phyloP scores from a whole-genome alignment of 2,888 invertebrate species.

The Hoplodrina ambigua region DNA sequence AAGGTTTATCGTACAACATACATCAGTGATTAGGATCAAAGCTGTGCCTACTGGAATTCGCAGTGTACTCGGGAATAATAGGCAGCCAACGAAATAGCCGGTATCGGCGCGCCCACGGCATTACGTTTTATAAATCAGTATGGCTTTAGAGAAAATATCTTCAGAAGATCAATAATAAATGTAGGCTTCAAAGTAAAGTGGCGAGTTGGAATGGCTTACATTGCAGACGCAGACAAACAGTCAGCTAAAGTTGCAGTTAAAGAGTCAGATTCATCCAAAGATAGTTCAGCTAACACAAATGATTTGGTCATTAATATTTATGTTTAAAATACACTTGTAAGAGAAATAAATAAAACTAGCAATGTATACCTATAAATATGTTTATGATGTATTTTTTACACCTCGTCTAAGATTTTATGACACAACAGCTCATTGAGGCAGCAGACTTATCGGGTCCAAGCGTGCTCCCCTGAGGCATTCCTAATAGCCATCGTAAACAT shows the following conservation, averaged over 20 bases:
- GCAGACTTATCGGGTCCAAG: neutral
- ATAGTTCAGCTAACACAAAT: too few relatives aligned
- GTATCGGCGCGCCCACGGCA: slow-evolving; percentile 50
- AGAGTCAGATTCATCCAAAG: too few relatives aligned
- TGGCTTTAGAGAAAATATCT: neutral
- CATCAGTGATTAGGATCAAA: slow-evolving; percentile 53
- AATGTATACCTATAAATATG: too few relatives aligned
- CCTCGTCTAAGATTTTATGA: too few relatives aligned
- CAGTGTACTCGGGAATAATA: slow-evolving; percentile 38
- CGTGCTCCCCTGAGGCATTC: slow-evolving; percentile 1
- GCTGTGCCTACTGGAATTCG: slow-evolving; percentile 55
- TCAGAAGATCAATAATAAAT: slow-evolving; percentile 32
- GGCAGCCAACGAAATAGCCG: slow-evolving; percentile 31
- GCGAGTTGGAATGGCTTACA: neutral
- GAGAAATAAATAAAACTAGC: too few relatives aligned
- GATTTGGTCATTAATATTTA: too few relatives aligned
- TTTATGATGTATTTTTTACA: too few relatives aligned
- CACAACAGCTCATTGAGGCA: neutral
- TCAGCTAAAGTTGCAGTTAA: too few relatives aligned
- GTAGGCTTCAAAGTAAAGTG: neutral
- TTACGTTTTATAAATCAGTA: slow-evolving; percentile 38
- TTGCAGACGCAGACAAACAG: neutral
- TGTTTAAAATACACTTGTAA: too few relatives aligned
- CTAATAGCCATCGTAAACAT: neutral
- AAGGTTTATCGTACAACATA: slow-evolving; percentile 44